A percentile compares a stretch with the other conserved stretches of the same genome.
These are phyloP conservation scores for Mormoops blainvillei DNA, from an alignment of 2,113 vertebrate species.

Conservation along the genomic window DNA sequence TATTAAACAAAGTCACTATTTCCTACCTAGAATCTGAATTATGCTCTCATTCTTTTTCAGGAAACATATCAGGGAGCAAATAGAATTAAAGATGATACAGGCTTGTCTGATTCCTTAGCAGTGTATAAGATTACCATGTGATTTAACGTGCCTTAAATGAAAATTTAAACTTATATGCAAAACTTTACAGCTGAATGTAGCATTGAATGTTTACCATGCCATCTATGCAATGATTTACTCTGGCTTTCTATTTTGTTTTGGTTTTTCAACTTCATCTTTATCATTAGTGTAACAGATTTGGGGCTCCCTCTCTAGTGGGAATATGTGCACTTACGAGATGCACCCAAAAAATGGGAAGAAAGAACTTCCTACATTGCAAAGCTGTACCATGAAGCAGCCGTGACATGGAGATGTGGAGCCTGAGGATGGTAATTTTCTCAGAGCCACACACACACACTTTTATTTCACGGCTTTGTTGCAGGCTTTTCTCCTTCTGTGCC, in stretches of 20 bases:
- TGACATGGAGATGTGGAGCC: conserved; percentile 36
- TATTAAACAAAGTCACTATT: not conserved
- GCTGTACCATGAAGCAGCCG: conserved; percentile 39
- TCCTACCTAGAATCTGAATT: not conserved
- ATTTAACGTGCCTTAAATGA: not conserved
- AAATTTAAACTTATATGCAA: conserved; percentile 3
- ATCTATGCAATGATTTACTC: not conserved
- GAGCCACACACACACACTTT: conserved; percentile 54
- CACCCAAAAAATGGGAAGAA: conserved; percentile 20
- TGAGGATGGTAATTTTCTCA: conserved; percentile 57
- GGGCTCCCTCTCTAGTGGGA: conserved; percentile 41
- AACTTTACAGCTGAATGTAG: not conserved
- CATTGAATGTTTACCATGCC: not conserved
- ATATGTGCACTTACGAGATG: conserved; percentile 65
- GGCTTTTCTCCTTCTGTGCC: conserved; percentile 68
- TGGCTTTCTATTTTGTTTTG: not conserved
- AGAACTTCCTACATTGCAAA: conserved; percentile 56
- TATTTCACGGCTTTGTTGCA: conserved; percentile 65
- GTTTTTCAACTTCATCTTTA: conserved; percentile 7
- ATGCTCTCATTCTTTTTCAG: not conserved
- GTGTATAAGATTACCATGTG: not conserved
- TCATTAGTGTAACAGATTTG: conserved; percentile 32
- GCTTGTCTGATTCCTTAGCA: conserved; percentile 14
- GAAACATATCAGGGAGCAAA: conserved; percentile 16
- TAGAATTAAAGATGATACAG: not conserved